Percentiles rank a stretch among this genome's conserved stretches.
phyloP scores from a whole-genome alignment of 2,888 invertebrate genomes.

The Lasioglossum calceatum region DNA sequence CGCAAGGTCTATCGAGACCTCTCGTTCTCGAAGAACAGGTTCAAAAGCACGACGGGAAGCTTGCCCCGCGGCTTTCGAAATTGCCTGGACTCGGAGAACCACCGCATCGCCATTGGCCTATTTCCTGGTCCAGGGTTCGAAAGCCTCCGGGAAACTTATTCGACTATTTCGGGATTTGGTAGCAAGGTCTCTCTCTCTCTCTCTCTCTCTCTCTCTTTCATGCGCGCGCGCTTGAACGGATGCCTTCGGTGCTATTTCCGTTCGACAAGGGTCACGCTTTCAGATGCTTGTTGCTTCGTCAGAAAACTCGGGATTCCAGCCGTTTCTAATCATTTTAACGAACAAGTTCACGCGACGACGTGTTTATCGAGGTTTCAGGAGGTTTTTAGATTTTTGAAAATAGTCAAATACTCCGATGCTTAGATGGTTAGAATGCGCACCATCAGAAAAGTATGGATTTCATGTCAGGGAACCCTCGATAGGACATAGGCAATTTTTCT shows the following conservation, averaged over 20 bases:
- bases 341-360: not conserved
- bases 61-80: not conserved
- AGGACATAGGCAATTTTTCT: no score
- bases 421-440: no score
- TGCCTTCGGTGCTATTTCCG: slow-evolving; percentile 16
- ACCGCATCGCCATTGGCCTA: not conserved
- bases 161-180: slow-evolving; percentile 52
- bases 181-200: slow-evolving; percentile 35
- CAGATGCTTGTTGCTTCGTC: not conserved
- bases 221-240: not conserved
- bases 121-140: slow-evolving; percentile 28
- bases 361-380: not conserved
- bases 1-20: not conserved
- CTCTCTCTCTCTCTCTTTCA: not conserved
- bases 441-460: no score
- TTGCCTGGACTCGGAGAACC: not conserved
- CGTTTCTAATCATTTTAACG: not conserved
- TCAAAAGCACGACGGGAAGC: not conserved
- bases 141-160: slow-evolving; percentile 39
- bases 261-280: not conserved
- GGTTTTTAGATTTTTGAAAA: not conserved
- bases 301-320: not conserved
- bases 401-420: no score
- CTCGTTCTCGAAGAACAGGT: not conserved
- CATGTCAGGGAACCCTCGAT: no score